Evolutionary conservation across 2,888 invertebrate species (phyloP).

Genomic region (Saturnia japonica): DNA sequence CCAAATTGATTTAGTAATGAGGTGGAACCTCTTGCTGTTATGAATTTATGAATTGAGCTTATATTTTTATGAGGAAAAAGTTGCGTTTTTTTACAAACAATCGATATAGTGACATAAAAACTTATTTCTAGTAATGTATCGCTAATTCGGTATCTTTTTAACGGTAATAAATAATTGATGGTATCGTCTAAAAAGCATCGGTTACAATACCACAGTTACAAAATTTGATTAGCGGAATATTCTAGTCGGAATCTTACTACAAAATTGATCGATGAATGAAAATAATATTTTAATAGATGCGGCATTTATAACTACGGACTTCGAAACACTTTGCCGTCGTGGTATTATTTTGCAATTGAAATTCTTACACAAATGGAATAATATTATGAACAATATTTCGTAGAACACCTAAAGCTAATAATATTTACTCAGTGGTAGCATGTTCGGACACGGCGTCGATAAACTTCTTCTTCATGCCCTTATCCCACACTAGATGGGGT

Average conservation of each 20-base stretch:
- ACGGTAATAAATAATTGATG: constrained; percentile 74
- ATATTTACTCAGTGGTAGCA: not conserved
- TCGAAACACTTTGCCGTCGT: not conserved
- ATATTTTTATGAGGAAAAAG: constrained; percentile 13
- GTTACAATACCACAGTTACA: constrained; percentile 80
- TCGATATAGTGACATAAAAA: constrained; percentile 14
- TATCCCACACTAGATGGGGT: no score
- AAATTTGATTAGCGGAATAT: constrained; percentile 81
- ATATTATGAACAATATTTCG: not conserved
- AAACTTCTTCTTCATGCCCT: no score
- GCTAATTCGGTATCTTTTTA: constrained; percentile 49
- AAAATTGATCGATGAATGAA: constrained; percentile 40
- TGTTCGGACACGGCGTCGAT: not conserved
- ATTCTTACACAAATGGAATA: not conserved
- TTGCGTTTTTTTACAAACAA: not conserved
- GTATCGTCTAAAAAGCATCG: constrained; percentile 67
- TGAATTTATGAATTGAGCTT: constrained; percentile 24
- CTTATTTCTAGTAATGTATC: constrained; percentile 31
- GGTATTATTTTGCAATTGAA: not conserved
- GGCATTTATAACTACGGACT: constrained; percentile 34
- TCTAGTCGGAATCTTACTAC: constrained; percentile 77
- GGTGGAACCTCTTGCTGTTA: no score
- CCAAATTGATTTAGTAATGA: not conserved
- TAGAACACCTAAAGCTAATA: not conserved
- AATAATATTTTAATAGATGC: constrained; percentile 44